These are phyloP conservation scores for Dreissena polymorpha DNA, from an alignment of 1,140 invertebrate species.

Conservation along the genomic window DNA sequence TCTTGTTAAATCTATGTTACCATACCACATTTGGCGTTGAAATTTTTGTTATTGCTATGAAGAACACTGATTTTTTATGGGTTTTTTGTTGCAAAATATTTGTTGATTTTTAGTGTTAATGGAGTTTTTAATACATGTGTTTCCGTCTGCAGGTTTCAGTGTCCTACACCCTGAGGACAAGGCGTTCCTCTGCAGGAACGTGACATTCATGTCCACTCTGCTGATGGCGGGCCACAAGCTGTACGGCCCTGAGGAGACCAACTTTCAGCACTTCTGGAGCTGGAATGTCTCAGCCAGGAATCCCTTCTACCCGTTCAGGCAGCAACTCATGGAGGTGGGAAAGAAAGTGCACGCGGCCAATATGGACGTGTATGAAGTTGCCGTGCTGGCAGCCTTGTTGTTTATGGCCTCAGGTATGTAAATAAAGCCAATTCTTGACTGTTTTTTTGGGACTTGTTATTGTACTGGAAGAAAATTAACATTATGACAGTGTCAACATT, in stretches of 20 bases:
- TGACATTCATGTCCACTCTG: slow-evolving; percentile 30
- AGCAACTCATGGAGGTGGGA: slow-evolving; percentile 25
- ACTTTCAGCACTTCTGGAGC: slow-evolving; percentile 43
- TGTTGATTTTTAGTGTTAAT: too few species aligned
- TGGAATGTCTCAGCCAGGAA: slow-evolving; percentile 40
- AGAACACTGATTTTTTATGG: too few species aligned
- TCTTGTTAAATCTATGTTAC: too few species aligned
- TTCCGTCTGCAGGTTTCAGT: slow-evolving; percentile 37
- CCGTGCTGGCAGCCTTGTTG: slow-evolving; percentile 29
- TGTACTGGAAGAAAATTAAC: too few species aligned
- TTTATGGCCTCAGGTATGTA: slow-evolving; percentile 35
- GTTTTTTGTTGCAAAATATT: too few species aligned
- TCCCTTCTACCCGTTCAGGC: slow-evolving; percentile 32
- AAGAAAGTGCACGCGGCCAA: slow-evolving; percentile 37
- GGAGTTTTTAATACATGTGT: too few species aligned
- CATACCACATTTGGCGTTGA: too few species aligned
- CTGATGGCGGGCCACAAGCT: slow-evolving; percentile 39
- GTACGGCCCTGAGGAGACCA: slow-evolving; percentile 38
- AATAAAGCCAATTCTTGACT: too few species aligned
- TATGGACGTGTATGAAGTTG: slow-evolving; percentile 45
- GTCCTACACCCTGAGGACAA: slow-evolving; percentile 43
- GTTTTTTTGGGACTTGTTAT: too few species aligned
- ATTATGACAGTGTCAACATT: too few species aligned
- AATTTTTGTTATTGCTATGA: too few species aligned
- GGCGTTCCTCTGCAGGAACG: slow-evolving; percentile 34